Evolutionary conservation across 1,140 invertebrate species (phyloP), one percentile per base, ranked within the genome.

Genomic region (Rhagoletis zephyria): DNA sequence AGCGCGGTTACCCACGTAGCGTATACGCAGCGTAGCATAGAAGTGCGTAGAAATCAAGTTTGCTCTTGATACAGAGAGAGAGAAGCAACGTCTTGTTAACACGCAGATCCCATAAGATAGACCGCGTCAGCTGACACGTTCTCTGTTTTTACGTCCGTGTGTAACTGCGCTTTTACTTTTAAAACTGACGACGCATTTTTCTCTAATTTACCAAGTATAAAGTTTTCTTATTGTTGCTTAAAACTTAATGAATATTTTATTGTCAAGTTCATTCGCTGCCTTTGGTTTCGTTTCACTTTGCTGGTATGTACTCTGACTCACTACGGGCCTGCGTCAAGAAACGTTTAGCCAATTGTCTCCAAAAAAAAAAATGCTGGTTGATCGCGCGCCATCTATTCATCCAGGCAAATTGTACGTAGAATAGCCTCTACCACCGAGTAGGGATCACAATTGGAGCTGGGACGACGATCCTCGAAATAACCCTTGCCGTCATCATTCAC

Each of bases 381-480:
- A 6, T 19, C 3, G 30, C 7, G 10, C 30, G 67, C 5, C 56
- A 4, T 74, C 89, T 93, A 94, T 93, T 96, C 95, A 89, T 95
- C 94, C 60, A 96, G 93, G 90, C 95, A 95, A 77, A 95, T 94
- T 56, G 96, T 96, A 87, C 95, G 93, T 59, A 96, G 94, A 42
- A 96, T 93, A 87, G 95, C 94, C 92, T 96, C 95, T 5, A 94
- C 93, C 48, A 96, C 96, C 40, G 93, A 92, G 92, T 97, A 97
- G 0, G 97, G 97, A 94, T 97, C 97, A 93, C 96, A 97, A 91
- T 97, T 98, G 88, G 97, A 97, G 85, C 97, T 95, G 19, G 97
- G 97, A 89, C 97, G 94, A 64, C 97, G 94, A 93, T 98, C 97
- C 92, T 98, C 97, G 59, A 98, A 94, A 90, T 98, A 98, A 2